Base-by-base conservation (phyloP, 37 sponge, comb jelly and placozoan genomes). In the Lycopodina hypogea region DNA sequence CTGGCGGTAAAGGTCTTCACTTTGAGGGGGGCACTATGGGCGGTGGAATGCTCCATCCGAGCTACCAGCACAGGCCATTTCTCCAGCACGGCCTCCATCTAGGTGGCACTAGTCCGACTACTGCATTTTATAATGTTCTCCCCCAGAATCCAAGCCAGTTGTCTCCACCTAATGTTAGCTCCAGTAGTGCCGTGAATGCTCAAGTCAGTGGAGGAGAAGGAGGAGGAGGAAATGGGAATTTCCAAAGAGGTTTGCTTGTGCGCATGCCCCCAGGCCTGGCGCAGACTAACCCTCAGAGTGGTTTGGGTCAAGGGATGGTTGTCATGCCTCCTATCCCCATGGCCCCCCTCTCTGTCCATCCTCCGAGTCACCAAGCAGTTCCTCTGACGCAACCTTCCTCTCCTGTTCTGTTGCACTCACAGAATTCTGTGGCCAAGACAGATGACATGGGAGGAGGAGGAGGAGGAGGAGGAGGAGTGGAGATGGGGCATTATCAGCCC, bases 1-100 rank as follows among this genome's bases (percentile, higher is more conserved):
- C 66, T 32, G 66, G 66, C 26, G 35, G 66, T 14, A 65, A 65
- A 32, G 4, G 34, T 2, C 61, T 7, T 8, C 66, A 34, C 17
- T 65, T 65, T 4, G 17, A 24, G 18, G 30, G 30, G 2, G 30
- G 35, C 71, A 70, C 48, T 9, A 33, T 45, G 0, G 51, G 63
- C 34, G 22, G 45, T 9, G 77, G 77, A 26, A 77, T 77, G 64
- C 64, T 77, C 11, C 77, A 77, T 3, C 77, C 77, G 7, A 60
- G 56, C 0, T 66, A 63, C 11, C 42, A 42, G 6, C 68, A 65
- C 28, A 68, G 68, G 6, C 79, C 66, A 22, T 26, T 78, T 45
- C 3, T 68, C 23, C 67, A 41, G 14, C 68, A 42, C 24, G n/a
- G 41, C 48, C 22, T 35, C 48, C 57, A 55, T 0, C 14, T 34